Evolutionary conservation across 2,888 invertebrate species (phyloP).

Genomic region (Drosophila meridionalis): DNA sequence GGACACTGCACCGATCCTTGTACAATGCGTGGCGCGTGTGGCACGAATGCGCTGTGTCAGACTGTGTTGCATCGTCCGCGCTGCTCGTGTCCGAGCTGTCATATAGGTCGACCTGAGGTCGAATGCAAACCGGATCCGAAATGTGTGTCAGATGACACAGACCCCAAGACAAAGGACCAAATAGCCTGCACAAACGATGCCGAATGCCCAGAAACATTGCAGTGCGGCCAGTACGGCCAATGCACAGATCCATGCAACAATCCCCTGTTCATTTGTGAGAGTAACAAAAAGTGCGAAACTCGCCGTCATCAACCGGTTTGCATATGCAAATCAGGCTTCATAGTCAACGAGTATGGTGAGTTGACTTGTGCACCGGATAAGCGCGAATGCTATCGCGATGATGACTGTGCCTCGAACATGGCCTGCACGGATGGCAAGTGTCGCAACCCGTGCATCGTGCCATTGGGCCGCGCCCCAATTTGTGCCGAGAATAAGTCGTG

Average conservation of each 20-base stretch:
- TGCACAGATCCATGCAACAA: conserved; percentile 92
- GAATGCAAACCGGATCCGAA: conserved; percentile 92
- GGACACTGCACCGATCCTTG: conserved; percentile 96
- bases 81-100: conserved; percentile 95
- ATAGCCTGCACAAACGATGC: conserved; percentile 88
- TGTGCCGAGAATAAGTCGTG: conserved; percentile 94
- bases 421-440: conserved; percentile 94
- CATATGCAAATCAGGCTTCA: conserved; percentile 95
- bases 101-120: conserved; percentile 92
- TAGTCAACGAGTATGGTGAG: conserved; percentile 94
- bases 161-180: conserved; percentile 86
- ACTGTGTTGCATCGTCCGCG: conserved; percentile 93
- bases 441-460: conserved; percentile 92
- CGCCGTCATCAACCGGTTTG: conserved; percentile 93
- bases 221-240: conserved; percentile 90
- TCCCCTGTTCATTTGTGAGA: conserved; percentile 89
- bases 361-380: conserved; percentile 93
- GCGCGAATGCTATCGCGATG: conserved; percentile 91
- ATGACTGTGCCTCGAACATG: conserved; percentile 94
- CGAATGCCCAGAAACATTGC: conserved; percentile 91
- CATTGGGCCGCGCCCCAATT: conserved; percentile 86
- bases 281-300: conserved; percentile 95
- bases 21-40: conserved; percentile 94
- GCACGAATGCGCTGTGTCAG: conserved; percentile 94
- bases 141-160: conserved; percentile 87